Evolutionary conservation across 1,140 invertebrate species (phyloP).

Genomic region (Micrasema longulum): DNA sequence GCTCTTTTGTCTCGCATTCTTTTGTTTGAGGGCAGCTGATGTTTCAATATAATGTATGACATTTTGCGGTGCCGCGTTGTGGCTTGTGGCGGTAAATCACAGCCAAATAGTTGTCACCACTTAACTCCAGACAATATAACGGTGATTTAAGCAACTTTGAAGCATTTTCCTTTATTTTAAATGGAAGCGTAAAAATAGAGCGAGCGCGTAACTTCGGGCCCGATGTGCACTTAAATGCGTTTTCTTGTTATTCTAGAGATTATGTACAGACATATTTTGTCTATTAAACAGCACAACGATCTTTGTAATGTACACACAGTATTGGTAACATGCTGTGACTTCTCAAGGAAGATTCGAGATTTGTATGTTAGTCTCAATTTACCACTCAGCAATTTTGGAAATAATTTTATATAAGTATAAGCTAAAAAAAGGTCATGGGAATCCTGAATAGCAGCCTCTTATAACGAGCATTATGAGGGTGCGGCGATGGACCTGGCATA

Average conservation of each 20-base stretch:
- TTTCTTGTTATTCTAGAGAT: slow-evolving; percentile 30
- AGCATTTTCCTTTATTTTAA: slow-evolving; percentile 49
- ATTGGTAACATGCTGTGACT: too few species aligned
- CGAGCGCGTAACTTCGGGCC: slow-evolving; percentile 14
- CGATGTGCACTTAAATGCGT: slow-evolving; percentile 35
- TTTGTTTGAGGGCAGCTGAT: slow-evolving; percentile 52
- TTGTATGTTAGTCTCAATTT: too few species aligned
- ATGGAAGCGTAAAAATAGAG: slow-evolving; percentile 46
- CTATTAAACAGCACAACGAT: background rate
- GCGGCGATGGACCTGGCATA: too few species aligned
- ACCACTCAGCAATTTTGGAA: too few species aligned
- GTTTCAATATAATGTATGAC: slow-evolving; percentile 53
- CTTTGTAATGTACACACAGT: too few species aligned
- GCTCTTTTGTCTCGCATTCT: slow-evolving; percentile 51
- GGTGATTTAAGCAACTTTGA: slow-evolving; percentile 53
- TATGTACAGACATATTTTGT: slow-evolving; percentile 16
- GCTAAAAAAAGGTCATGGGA: too few species aligned
- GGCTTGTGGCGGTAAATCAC: slow-evolving; percentile 47
- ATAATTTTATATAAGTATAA: too few species aligned
- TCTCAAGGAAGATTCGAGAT: too few species aligned
- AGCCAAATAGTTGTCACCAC: slow-evolving; percentile 54
- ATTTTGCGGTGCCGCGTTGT: slow-evolving; percentile 47
- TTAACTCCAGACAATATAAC: slow-evolving; percentile 54
- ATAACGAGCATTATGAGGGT: too few species aligned
- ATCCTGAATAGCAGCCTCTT: too few species aligned